A percentile compares a stretch with the other conserved stretches of the same genome.
These are phyloP conservation scores for Ricordea florida DNA, from an alignment of 92 coral and sea anemone species.

Conservation along the genomic window DNA sequence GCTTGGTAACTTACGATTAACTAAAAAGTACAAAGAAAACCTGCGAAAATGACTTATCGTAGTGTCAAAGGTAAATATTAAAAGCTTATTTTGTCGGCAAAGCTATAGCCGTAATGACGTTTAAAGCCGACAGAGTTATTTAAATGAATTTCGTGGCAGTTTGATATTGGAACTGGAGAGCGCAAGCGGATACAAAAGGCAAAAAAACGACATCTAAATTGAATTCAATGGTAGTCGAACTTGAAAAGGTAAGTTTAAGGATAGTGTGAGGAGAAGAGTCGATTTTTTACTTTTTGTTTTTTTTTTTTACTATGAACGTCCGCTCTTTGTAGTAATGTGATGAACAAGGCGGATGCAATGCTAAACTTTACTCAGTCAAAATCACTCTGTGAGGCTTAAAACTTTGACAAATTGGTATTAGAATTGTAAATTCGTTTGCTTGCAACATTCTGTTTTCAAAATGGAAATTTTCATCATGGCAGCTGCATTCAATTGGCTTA, in stretches of 20 bases:
- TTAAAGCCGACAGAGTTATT: constrained; percentile 2
- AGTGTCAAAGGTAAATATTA: constrained; percentile 1
- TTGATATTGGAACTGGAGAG: too few relatives aligned
- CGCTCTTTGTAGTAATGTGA: too few relatives aligned
- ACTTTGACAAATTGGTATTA: constrained; percentile 21
- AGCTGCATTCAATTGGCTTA: constrained; percentile 15
- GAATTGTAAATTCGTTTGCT: constrained; percentile 18
- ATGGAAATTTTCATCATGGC: background rate
- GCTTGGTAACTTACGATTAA: background rate
- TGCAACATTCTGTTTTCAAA: background rate
- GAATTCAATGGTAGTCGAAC: too few relatives aligned
- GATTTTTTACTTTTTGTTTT: too few relatives aligned
- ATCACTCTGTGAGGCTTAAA: background rate
- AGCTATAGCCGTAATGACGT: background rate
- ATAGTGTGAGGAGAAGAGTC: too few relatives aligned
- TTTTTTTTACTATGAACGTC: too few relatives aligned
- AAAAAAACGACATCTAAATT: too few relatives aligned
- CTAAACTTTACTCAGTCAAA: too few relatives aligned
- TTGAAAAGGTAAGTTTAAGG: too few relatives aligned
- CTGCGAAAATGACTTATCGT: constrained; percentile 4
- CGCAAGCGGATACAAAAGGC: too few relatives aligned
- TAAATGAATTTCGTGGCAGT: too few relatives aligned
- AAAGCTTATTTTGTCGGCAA: constrained; percentile 28
- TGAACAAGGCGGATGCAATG: too few relatives aligned
- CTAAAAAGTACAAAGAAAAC: background rate